Conservation (phyloP, 2,113 vertebrate species). For the Prochilodus magdalenae region DNA sequence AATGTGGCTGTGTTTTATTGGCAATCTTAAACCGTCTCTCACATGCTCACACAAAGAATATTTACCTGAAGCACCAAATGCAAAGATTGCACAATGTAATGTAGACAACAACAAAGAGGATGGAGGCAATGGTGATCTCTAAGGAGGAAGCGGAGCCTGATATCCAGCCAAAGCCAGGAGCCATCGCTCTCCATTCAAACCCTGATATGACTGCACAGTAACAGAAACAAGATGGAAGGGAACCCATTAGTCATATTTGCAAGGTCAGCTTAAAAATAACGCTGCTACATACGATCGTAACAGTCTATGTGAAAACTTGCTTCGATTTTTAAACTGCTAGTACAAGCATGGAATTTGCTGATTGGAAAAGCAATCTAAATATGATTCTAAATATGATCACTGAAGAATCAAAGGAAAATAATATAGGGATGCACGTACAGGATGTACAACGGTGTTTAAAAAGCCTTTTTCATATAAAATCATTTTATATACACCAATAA, state of each 20-base stretch:
- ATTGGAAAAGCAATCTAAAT: too few relatives aligned
- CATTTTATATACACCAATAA: too few relatives aligned
- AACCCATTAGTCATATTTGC: background rate
- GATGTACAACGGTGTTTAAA: too few relatives aligned
- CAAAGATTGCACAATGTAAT: constrained; percentile 45
- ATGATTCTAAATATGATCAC: too few relatives aligned
- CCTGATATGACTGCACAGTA: constrained; percentile 1
- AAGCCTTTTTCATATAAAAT: too few relatives aligned
- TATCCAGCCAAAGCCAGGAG: constrained; percentile 53
- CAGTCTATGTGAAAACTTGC: too few relatives aligned
- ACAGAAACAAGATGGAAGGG: background rate
- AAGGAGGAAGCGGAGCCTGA: constrained; percentile 54
- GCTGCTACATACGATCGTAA: too few relatives aligned
- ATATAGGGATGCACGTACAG: too few relatives aligned
- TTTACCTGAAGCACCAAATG: constrained; percentile 30
- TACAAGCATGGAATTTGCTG: too few relatives aligned
- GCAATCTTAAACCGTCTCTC: background rate
- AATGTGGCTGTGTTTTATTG: background rate
- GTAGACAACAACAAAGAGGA: constrained; percentile 65
- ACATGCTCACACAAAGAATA: background rate
- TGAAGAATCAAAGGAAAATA: too few relatives aligned
- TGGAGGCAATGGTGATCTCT: constrained; percentile 65
- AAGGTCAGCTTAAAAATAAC: background rate
- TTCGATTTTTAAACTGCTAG: too few relatives aligned
- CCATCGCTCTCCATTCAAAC: constrained; percentile 58